These are phyloP conservation scores for Willowsia nigromaculata DNA, from an alignment of 2,888 invertebrate genomes.

Conservation along the genomic window DNA sequence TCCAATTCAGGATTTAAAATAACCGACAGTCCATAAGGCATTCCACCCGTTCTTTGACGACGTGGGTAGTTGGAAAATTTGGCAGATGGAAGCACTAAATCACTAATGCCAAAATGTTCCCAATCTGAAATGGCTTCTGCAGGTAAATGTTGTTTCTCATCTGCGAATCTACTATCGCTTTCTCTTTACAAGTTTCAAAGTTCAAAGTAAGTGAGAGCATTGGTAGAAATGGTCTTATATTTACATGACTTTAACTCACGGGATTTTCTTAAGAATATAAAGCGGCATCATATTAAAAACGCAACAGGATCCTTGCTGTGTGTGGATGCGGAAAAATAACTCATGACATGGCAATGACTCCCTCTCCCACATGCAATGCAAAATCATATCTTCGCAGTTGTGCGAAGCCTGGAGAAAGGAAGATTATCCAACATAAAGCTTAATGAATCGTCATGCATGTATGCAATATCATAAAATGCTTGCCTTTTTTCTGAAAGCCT, in stretches of 20 bases:
- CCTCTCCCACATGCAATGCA: neutral
- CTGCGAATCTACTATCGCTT: too few species aligned
- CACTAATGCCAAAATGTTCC: too few species aligned
- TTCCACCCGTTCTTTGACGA: neutral
- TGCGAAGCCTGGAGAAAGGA: neutral
- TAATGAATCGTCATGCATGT: too few species aligned
- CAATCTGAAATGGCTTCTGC: too few species aligned
- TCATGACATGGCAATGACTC: neutral
- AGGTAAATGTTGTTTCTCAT: too few species aligned
- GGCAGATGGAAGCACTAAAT: too few species aligned
- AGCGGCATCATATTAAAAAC: conserved; percentile 34
- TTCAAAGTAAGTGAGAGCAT: too few species aligned
- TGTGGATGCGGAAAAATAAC: neutral
- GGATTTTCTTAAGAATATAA: conserved; percentile 3
- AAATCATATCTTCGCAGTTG: neutral
- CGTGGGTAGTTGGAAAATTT: too few species aligned
- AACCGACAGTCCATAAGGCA: conserved; percentile 9
- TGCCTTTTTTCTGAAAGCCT: neutral
- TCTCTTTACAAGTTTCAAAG: too few species aligned
- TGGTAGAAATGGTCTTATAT: too few species aligned
- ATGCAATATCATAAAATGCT: too few species aligned
- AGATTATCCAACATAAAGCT: neutral
- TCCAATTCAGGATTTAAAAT: neutral
- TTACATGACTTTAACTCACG: too few species aligned
- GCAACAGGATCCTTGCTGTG: conserved; percentile 21